Evolutionary conservation across 2,113 vertebrate species (phyloP), one percentile per base, ranked within the genome.

Genomic region (Uria aalge): DNA sequence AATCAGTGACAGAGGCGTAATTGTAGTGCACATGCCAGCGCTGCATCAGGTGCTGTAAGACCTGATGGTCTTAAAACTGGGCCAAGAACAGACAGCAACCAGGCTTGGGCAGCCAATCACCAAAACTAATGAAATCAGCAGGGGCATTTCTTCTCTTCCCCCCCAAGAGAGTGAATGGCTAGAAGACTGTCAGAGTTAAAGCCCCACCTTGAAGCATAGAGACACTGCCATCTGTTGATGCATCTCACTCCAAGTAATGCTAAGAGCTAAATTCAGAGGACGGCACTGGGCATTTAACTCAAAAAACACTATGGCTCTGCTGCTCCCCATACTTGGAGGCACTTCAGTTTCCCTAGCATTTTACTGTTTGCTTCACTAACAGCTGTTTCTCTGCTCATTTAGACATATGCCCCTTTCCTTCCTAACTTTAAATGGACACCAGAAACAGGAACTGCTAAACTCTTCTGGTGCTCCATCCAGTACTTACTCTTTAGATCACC

Each of bases 1-100:
- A 32, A 1, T 41, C 43, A 41, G 29, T 24, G 32, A 59, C 22
- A 80, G 59, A n/a, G 57, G 26, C 2, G 0, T 20, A 47, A 60
- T 56, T 26, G 3, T 1, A 76, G 29, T 3, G 10, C 56, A 21
- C 7, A 1, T 45, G 53, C 53, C n/a, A 56, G 63, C 1, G 3
- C 34, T 6, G 8, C 30, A 79, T 19, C 47, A 23, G 14, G 9
- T 52, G 50, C 82, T 19, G 11, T 4, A 72, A 47, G 81, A 77
- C 15, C 60, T 24, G 57, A n/a, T 60, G 57, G 34, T 60, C 57
- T 60, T 60, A 24, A 34, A 78, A 23, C n/a, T 15, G n/a, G 32
- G 55, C 47, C 79, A 79, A 1, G 6, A 78, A 43, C 13, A 78
- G 52, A 56, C 83, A 62, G 32, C 27, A 41, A 45, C 34, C 22